Evolutionary conservation across 2,113 vertebrate species (phyloP).

Genomic region (Leptobrachium ailaonicum): DNA sequence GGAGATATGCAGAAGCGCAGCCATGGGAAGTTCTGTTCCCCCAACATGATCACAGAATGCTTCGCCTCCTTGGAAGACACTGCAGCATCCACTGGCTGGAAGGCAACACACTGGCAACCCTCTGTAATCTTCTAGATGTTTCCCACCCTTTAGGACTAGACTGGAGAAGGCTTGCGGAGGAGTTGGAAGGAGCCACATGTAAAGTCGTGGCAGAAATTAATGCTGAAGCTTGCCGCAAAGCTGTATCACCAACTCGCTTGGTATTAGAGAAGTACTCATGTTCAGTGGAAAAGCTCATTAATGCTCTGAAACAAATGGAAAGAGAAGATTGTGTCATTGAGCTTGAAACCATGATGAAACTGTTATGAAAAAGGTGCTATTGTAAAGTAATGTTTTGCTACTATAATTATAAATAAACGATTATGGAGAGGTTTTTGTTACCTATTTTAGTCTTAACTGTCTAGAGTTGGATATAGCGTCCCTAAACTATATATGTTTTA

Average conservation of each 20-base stretch:
- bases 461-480: too few species aligned
- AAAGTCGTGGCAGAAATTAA: constrained; percentile 6
- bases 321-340: constrained; percentile 34
- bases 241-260: constrained; percentile 12
- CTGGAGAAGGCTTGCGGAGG: constrained; percentile 36
- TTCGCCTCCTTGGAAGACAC: constrained; percentile 9
- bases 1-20: not conserved
- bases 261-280: constrained; percentile 9
- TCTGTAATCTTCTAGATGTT: constrained; percentile 24
- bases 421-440: too few species aligned
- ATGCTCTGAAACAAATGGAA: constrained; percentile 6
- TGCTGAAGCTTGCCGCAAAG: constrained; percentile 1
- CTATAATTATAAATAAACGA: too few species aligned
- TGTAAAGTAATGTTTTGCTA: too few species aligned
- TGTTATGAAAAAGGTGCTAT: not conserved
- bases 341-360: constrained; percentile 29
- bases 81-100: constrained; percentile 21
- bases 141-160: constrained; percentile 6
- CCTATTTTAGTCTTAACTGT: too few species aligned
- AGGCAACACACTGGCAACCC: not conserved
- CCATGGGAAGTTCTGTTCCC: constrained; percentile 35
- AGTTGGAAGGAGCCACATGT: constrained; percentile 1
- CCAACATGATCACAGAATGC: constrained; percentile 41
- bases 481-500: too few species aligned
- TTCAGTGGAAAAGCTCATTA: constrained; percentile 3